phyloP scores from a whole-genome alignment of 2,888 invertebrate species.

The Nysson spinosus region DNA sequence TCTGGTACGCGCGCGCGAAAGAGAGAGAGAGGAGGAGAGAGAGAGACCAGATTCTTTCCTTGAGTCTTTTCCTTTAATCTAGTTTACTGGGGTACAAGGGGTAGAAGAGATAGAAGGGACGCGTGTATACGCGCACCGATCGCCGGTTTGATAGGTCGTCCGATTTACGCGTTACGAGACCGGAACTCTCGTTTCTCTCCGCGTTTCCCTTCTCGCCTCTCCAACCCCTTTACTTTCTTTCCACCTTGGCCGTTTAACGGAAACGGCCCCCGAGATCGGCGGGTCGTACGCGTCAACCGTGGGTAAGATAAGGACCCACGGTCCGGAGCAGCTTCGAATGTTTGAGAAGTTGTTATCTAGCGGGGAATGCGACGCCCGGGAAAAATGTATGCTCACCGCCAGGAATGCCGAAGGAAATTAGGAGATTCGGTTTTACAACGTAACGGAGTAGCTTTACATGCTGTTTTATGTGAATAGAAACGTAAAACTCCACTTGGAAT shows the following conservation, averaged over 20 bases:
- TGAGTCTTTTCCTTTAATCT: constrained; percentile 50
- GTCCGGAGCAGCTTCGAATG: not conserved
- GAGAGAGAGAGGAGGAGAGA: too few species aligned
- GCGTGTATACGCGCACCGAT: constrained; percentile 19
- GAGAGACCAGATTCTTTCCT: constrained; percentile 23
- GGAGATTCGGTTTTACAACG: not conserved
- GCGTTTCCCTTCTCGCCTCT: not conserved
- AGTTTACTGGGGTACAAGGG: constrained; percentile 48
- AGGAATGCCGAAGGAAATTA: constrained; percentile 7
- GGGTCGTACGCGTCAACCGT: not conserved
- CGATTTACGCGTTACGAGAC: constrained; percentile 20
- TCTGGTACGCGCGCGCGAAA: constrained; percentile 8
- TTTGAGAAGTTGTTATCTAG: constrained; percentile 18
- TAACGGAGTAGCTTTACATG: not conserved
- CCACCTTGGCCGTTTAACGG: not conserved
- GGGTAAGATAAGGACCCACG: not conserved
- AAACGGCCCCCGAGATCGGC: not conserved
- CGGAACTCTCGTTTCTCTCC: not conserved
- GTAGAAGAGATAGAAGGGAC: too few species aligned
- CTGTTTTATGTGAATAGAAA: not conserved
- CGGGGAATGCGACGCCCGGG: constrained; percentile 5
- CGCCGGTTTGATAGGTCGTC: constrained; percentile 25
- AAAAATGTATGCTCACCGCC: not conserved
- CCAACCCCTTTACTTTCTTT: not conserved
- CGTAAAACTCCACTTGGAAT: constrained; percentile 1